phyloP scores from a whole-genome alignment of 1,140 invertebrate species.

The Lucilia cuprina region DNA sequence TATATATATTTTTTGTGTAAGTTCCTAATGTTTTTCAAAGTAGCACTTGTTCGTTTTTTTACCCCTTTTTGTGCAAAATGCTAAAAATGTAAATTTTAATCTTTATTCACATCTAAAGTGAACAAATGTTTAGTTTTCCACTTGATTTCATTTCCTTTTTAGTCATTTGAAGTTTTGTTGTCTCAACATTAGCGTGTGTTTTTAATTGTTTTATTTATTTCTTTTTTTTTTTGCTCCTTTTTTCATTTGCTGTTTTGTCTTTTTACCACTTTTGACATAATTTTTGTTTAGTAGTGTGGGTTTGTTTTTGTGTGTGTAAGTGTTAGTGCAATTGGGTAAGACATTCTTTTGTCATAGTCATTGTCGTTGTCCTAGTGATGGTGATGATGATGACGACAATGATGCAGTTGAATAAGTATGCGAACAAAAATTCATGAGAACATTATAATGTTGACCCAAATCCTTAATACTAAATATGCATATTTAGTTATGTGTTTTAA shows the following conservation, averaged over 20 bases:
- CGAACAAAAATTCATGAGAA: neutral
- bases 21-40: neutral
- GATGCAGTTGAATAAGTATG: neutral
- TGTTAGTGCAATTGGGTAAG: no score
- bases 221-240: neutral
- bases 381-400: neutral
- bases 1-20: neutral
- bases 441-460: constrained; percentile 14
- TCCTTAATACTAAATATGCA: neutral
- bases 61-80: no score
- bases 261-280: no score
- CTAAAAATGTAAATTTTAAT: no score
- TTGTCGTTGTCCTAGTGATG: neutral
- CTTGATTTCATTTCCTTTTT: neutral
- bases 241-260: neutral
- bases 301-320: no score
- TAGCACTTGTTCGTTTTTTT: no score
- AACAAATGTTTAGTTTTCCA: no score
- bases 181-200: neutral
- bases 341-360: neutral
- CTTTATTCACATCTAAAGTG: no score
- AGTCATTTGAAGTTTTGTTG: neutral
- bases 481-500: neutral
- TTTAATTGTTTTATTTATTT: neutral
- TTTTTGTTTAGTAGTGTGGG: no score